These are phyloP conservation scores for Ectropis grisescens DNA, from an alignment of 1,140 invertebrate species.

Conservation along the genomic window DNA sequence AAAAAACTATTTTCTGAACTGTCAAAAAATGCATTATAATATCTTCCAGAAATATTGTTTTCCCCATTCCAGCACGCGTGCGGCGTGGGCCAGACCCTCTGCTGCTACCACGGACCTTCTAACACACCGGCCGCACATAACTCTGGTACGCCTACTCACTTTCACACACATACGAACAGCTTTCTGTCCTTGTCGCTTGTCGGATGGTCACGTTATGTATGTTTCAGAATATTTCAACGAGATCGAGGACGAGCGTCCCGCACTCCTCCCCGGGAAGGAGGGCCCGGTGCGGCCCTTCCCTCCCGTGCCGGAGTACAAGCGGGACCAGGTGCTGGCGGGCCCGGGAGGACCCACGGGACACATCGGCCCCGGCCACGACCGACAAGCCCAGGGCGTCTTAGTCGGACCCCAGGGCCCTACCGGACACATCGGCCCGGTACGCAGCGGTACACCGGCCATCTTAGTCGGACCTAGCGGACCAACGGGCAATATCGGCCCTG, in stretches of 20 bases:
- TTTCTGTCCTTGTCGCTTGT: no score
- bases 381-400: conserved; percentile 11
- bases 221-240: conserved; percentile 48
- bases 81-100: no score
- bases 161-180: no score
- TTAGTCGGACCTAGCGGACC: conserved; percentile 70
- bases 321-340: conserved; percentile 15
- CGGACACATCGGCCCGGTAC: conserved; percentile 24
- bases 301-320: conserved; percentile 15
- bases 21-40: no score
- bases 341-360: conserved; percentile 45
- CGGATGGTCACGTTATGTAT: no score
- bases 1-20: no score
- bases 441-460: conserved; percentile 14
- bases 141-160: no score
- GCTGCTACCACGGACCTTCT: no score
- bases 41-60: no score
- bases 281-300: conserved; percentile 28
- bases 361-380: conserved; percentile 27
- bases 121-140: no score
- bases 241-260: conserved; percentile 36
- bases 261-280: conserved; percentile 23
- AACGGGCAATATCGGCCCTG: conserved; percentile 55
- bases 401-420: conserved; percentile 13
- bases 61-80: no score